A percentile compares a stretch with the other conserved stretches of the same genome.
Evolutionary conservation across 2,888 invertebrate genomes (phyloP).

Genomic region (Caenorhabditis afra): DNA sequence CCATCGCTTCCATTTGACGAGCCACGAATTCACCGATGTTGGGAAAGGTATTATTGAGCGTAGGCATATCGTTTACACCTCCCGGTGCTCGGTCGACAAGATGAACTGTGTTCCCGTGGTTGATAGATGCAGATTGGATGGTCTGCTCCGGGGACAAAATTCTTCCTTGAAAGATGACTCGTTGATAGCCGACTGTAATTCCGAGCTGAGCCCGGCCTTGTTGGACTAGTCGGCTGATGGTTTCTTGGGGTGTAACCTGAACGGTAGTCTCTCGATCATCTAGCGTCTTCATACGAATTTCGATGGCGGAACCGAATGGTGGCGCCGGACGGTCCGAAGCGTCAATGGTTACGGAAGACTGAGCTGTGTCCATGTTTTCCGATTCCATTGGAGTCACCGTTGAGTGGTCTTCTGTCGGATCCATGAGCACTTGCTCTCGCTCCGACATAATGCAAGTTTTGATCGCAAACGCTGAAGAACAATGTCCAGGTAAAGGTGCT

Average conservation of each 20-base stretch:
- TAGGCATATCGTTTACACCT: not conserved
- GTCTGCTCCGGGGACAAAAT: constrained; percentile 3
- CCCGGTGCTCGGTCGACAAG: constrained; percentile 29
- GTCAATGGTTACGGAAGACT: too few species aligned
- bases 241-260: constrained; percentile 28
- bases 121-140: constrained; percentile 23
- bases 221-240: constrained; percentile 5
- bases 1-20: too few species aligned
- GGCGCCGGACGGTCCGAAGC: not conserved
- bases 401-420: not conserved
- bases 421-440: constrained; percentile 14
- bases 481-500: not conserved
- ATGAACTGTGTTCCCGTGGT: constrained; percentile 48
- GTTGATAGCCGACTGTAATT: constrained; percentile 17
- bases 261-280: constrained; percentile 32
- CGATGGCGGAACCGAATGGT: not conserved
- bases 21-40: too few species aligned
- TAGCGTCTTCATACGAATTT: constrained; percentile 43
- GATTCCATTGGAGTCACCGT: too few species aligned
- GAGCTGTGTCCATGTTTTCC: too few species aligned
- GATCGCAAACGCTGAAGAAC: not conserved
- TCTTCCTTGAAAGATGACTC: constrained; percentile 50
- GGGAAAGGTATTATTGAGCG: too few species aligned
- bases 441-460: constrained; percentile 29
- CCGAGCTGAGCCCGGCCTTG: constrained; percentile 10